A percentile compares a stretch with the other conserved stretches of the same genome.
Conservation (phyloP, 2,797 vertebrate species). For the Sebastes glaucus region DNA sequence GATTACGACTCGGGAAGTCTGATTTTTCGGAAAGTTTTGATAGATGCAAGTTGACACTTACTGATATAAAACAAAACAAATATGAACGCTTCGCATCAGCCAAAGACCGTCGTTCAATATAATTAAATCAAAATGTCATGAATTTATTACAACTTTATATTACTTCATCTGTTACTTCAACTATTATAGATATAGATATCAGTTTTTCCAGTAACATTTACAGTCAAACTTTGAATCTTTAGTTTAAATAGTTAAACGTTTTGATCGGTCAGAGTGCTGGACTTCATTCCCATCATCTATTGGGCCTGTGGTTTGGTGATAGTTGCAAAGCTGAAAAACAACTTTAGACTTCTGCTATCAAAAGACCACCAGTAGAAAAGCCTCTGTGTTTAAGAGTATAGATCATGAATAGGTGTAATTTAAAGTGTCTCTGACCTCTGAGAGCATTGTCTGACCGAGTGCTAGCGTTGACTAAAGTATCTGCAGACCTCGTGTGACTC, state of each 20-base stretch:
- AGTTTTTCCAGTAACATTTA: no score
- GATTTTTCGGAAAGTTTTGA: neutral
- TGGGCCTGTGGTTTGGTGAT: no score
- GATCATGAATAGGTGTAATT: neutral
- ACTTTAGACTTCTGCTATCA: neutral
- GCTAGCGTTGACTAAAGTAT: neutral
- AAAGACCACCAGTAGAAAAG: neutral
- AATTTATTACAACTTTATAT: no score
- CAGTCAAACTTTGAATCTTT: no score
- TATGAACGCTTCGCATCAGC: neutral
- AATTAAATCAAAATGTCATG: no score
- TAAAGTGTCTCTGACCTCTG: neutral
- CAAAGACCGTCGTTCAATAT: neutral
- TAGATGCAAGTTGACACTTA: neutral
- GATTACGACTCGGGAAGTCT: neutral
- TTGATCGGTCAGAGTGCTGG: no score
- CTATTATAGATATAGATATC: no score
- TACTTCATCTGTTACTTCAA: no score
- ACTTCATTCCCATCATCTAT: no score
- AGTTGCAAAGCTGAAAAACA: no score
- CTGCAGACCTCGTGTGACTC: slow-evolving; percentile 28
- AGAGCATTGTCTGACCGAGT: neutral
- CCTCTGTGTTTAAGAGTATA: neutral
- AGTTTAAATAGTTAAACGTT: no score
- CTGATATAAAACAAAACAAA: neutral